These are phyloP conservation scores for Halesus radiatus DNA, from an alignment of 1,140 invertebrate species.

Conservation along the genomic window DNA sequence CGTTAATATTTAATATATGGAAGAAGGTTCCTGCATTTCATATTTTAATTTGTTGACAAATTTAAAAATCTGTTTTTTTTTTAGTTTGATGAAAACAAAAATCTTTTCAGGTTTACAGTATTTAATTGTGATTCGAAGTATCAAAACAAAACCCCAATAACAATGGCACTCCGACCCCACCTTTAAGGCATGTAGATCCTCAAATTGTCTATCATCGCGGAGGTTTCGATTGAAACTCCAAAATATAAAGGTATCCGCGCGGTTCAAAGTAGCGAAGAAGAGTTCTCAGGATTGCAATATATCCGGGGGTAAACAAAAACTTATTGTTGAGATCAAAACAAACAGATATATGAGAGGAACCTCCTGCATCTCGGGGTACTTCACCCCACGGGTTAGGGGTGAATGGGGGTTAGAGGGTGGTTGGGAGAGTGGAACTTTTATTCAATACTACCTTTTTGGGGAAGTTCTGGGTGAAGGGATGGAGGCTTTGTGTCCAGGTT, in stretches of 20 bases:
- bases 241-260: constrained; percentile 48
- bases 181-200: too few species aligned
- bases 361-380: neutral
- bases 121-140: too few species aligned
- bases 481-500: neutral
- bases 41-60: too few species aligned
- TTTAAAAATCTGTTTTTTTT: too few species aligned
- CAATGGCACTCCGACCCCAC: too few species aligned
- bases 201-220: too few species aligned
- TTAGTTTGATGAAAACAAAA: too few species aligned
- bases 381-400: neutral
- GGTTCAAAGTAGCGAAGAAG: constrained; percentile 32
- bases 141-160: too few species aligned
- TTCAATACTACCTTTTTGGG: constrained; percentile 40
- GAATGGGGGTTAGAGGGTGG: neutral
- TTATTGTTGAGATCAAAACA: constrained; percentile 59
- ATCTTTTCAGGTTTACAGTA: too few species aligned
- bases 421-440: constrained; percentile 16
- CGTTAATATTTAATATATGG: too few species aligned
- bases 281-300: constrained; percentile 56
- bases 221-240: neutral
- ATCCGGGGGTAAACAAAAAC: constrained; percentile 58
- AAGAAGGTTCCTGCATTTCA: too few species aligned
- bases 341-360: constrained; percentile 53
- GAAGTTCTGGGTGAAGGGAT: constrained; percentile 31